Conservation (phyloP, 2,888 invertebrate species). For the Drosophila anceps region DNA sequence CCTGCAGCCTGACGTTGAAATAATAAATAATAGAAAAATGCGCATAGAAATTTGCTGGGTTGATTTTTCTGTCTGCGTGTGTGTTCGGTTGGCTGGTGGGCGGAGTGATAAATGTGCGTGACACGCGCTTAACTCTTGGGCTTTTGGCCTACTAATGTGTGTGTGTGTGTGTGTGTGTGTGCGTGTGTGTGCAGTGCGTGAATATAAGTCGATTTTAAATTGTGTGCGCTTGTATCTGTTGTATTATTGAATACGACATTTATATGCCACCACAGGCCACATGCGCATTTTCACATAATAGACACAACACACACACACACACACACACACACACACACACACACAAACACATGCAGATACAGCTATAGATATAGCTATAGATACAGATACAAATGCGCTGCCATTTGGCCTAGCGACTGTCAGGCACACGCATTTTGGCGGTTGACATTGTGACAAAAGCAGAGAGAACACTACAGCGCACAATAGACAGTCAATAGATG, state of each 20-base stretch:
- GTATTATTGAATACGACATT: constrained; percentile 76
- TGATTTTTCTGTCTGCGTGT: too few species aligned
- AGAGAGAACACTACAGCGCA: constrained; percentile 20
- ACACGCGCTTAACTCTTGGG: constrained; percentile 54
- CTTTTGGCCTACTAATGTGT: constrained; percentile 41
- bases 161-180: background rate
- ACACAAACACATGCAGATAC: constrained; percentile 1
- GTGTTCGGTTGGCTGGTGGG: background rate
- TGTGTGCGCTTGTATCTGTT: constrained; percentile 42
- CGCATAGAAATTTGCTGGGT: constrained; percentile 68
- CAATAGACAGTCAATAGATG: constrained; percentile 57
- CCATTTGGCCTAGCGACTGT: constrained; percentile 53
- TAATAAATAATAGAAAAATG: constrained; percentile 79
- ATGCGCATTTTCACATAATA: constrained; percentile 77
- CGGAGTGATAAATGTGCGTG: constrained; percentile 67
- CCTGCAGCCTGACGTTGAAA: constrained; percentile 34
- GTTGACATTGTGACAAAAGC: constrained; percentile 68
- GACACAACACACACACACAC: constrained; percentile 31
- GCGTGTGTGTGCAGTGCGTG: constrained; percentile 16
- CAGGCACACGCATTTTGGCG: constrained; percentile 62
- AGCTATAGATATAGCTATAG: constrained; percentile 15
- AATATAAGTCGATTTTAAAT: constrained; percentile 64
- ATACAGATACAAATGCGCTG: constrained; percentile 42
- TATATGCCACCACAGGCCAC: constrained; percentile 65
- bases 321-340: too few species aligned